Evolutionary conservation across 2,113 vertebrate species (phyloP).

Genomic region (Pelmatolapia mariae): DNA sequence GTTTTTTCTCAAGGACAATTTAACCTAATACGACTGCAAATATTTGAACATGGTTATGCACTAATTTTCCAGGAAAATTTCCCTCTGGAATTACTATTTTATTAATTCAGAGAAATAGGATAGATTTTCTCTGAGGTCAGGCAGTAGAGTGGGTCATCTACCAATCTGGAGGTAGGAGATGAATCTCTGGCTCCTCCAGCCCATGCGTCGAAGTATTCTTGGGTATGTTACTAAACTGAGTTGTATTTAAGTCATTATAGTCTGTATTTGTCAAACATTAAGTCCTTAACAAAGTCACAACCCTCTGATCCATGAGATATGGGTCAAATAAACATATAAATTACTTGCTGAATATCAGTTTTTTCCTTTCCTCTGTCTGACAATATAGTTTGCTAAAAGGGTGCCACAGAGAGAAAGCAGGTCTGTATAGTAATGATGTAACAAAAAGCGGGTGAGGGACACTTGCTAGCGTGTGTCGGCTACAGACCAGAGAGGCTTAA

Average conservation of each 20-base stretch:
- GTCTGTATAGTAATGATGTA: conserved; percentile 56
- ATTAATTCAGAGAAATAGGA: background rate
- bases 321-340: background rate
- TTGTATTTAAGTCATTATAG: background rate
- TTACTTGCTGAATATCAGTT: background rate
- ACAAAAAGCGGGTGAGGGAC: conserved; percentile 51
- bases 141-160: background rate
- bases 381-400: background rate
- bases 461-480: conserved; percentile 44
- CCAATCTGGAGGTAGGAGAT: background rate
- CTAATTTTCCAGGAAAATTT: background rate
- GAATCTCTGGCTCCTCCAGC: background rate
- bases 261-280: background rate
- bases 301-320: background rate
- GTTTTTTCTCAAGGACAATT: background rate
- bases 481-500: conserved; percentile 60
- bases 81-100: background rate
- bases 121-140: background rate
- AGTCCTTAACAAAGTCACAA: background rate
- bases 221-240: background rate
- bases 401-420: background rate
- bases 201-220: background rate
- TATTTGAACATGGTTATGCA: background rate
- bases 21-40: background rate
- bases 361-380: background rate